phyloP scores from a whole-genome alignment of 2,797 vertebrate species.

The Thripadectes ignobilis region DNA sequence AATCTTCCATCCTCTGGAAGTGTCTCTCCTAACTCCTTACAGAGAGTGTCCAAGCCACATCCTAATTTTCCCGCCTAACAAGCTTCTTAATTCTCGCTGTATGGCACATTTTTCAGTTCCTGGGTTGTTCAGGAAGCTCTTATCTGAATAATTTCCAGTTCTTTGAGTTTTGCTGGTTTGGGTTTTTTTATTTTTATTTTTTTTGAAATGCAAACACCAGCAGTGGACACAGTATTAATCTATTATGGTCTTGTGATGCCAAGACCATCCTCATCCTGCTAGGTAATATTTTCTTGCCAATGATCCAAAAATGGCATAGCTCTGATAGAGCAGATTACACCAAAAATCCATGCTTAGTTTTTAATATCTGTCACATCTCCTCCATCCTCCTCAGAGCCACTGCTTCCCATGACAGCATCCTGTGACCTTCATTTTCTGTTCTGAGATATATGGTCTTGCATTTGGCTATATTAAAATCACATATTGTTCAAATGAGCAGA shows the following conservation, averaged over 20 bases:
- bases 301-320: neutral
- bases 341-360: neutral
- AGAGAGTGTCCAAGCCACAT: neutral
- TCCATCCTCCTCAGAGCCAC: neutral
- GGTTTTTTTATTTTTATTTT: neutral
- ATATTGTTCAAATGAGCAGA: slow-evolving; percentile 64
- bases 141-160: neutral
- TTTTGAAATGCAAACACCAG: neutral
- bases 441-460: slow-evolving; percentile 24
- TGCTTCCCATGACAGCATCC: slow-evolving; percentile 19
- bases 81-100: neutral
- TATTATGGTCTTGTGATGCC: neutral
- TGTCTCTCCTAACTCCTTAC: neutral
- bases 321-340: neutral
- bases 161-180: neutral
- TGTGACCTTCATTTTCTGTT: slow-evolving; percentile 44
- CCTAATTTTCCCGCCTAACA: neutral
- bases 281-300: neutral
- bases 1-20: neutral
- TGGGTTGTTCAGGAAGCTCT: neutral
- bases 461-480: slow-evolving; percentile 70
- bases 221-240: neutral
- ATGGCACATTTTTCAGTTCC: neutral
- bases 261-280: neutral
- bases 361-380: neutral